Evolutionary conservation across 2,797 vertebrate genomes (phyloP), one percentile per base, ranked within the genome.

Genomic region (Taeniopygia guttata): DNA sequence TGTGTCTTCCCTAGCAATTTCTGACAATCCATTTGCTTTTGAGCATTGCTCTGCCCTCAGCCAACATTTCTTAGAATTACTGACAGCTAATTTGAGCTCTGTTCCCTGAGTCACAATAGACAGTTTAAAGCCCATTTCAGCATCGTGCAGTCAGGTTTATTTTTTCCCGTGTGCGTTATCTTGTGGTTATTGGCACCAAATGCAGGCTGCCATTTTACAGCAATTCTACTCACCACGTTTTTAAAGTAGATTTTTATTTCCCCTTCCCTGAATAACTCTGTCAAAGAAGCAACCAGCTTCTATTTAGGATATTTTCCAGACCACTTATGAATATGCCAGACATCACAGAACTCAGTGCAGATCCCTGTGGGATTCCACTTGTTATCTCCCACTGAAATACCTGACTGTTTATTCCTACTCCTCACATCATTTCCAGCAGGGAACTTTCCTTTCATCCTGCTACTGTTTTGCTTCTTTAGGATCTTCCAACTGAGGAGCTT

Each of bases 1-100:
- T 76, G 10, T 62, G 76, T 81, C 87, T 91, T 95, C 79, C 89
- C 69, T 48, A 59, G 87, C 63, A 64, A 88, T 91, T 88, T 86
- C 76, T 90, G 85, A 76, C 76, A 91, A 78, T 62, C 46, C 42
- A 72, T 81, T 94, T 78, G 36, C 69, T 82, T 90, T 89, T 75
- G 30, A 91, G 62, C 49, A 20, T 58, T 75, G 18, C 66, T 91
- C 66, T 94, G 66, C 32, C 58, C 36, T 83, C 66, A 81, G 82
- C 54, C 62, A 94, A 46, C 51, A 36, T 78, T 91, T 93, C 80
- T 85, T 78, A 86, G 73, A 91, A 86, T 85, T 90, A 93, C 91
- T 75, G 76, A 66, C 87, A 94, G 84, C 36, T 51, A 59, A 52
- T 84, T 60, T 51, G 46, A 91, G 69, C 5, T 64, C 64, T 83